phyloP scores from a whole-genome alignment of 1,140 invertebrate species.

The Acromyrmex echinatior region DNA sequence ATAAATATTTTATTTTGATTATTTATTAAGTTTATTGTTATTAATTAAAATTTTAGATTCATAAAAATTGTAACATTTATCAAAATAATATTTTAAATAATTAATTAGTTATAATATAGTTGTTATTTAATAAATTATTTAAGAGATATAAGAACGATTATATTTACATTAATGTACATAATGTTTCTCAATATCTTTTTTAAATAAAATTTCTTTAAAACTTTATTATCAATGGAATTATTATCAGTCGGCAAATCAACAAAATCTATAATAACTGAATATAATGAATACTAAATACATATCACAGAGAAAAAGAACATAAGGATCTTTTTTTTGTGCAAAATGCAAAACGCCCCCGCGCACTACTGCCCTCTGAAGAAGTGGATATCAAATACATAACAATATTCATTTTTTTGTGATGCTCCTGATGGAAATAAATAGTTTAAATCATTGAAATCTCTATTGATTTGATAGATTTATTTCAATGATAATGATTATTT shows the following conservation, averaged over 20 bases:
- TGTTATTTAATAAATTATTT: background rate
- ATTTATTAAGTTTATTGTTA: background rate
- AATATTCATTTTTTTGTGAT: no score
- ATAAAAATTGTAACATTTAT: background rate
- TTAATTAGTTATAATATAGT: background rate
- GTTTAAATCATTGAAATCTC: no score
- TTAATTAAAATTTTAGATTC: background rate
- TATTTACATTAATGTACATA: background rate
- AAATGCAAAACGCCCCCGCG: no score
- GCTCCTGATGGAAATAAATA: no score
- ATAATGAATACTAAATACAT: no score
- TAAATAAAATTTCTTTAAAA: background rate
- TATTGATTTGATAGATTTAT: no score
- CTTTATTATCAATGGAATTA: conserved; percentile 7
- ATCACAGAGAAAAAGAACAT: no score
- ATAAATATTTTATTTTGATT: background rate
- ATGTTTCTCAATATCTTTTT: background rate
- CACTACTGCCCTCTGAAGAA: no score
- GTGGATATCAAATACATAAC: no score
- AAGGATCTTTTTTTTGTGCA: no score
- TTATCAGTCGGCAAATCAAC: conserved; percentile 2
- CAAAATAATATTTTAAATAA: background rate
- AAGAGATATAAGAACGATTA: background rate
- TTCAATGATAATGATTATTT: no score
- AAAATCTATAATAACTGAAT: background rate